Evolutionary conservation across 1,140 invertebrate genomes (phyloP), one percentile per base, ranked within the genome.

Genomic region (Phthorimaea operculella): DNA sequence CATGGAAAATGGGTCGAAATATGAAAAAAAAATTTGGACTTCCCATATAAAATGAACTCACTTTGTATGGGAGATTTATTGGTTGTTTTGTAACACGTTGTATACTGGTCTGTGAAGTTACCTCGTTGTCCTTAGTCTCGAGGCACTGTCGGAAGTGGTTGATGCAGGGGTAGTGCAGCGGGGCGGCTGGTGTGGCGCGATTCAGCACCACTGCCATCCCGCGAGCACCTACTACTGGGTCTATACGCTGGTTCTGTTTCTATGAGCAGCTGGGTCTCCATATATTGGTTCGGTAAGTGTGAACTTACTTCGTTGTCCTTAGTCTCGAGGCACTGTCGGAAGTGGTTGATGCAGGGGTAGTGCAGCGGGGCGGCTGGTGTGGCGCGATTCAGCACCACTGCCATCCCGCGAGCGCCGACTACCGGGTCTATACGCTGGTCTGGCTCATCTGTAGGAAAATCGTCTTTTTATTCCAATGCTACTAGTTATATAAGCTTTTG

Each of bases 271-370:
- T n/a, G n/a, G n/a, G n/a, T n/a, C n/a, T n/a, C n/a, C n/a, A n/a
- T n/a, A n/a, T n/a, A n/a, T n/a, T 28, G 21, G 21, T 28, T 28
- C 6, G 21, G 21, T 28, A 28, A 28, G 21, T 28, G 2, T 28
- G 21, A 28, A 28, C 21, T 28, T 28, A 96, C 94, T 72, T 90
- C 83, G 36, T 90, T 84, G 76, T 92, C 90, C 8, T 89, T 79
- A n/a, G 91, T 93, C 71, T 96, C 92, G 59, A 98, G 89, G 66
- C 94, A 93, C 63, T 95, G 93, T 50, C 94, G 88, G 74, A 98
- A 96, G 62, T 98, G 91, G 87, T 98, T 97, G 61, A 98, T 94
- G 71, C 94, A 96, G 1, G 96, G 96, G 86, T 95, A 96, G 74
- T 96, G 93, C 33, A 99, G 79, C 68, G 94, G 93, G 1, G 92